A percentile compares a stretch with the other conserved stretches of the same genome.
Evolutionary conservation across 2,888 invertebrate species (phyloP).

Genomic region (Athalia circularis): DNA sequence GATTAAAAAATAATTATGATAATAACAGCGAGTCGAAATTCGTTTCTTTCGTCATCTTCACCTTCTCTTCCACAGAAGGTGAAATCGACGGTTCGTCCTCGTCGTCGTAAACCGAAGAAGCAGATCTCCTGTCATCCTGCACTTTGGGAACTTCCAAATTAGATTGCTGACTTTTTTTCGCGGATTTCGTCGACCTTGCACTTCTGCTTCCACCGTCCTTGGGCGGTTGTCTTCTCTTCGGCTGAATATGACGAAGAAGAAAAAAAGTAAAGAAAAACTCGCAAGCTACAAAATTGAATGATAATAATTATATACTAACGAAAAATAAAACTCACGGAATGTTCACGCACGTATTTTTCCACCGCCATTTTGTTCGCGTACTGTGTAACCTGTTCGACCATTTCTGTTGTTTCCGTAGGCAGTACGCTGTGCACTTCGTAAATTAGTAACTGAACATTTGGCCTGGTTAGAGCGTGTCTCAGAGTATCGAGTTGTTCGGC

Average conservation of each 20-base stretch:
- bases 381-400: constrained; percentile 81
- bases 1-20: no score
- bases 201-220: constrained; percentile 48
- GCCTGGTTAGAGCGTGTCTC: constrained; percentile 84
- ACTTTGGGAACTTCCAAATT: constrained; percentile 43
- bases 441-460: constrained; percentile 87
- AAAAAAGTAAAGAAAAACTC: neutral
- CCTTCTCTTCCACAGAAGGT: constrained; percentile 52
- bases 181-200: constrained; percentile 50
- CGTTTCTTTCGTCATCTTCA: neutral
- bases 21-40: no score
- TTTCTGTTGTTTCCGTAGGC: constrained; percentile 84
- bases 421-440: constrained; percentile 89
- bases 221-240: constrained; percentile 50
- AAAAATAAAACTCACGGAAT: constrained; percentile 56
- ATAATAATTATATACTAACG: no score
- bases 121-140: constrained; percentile 48
- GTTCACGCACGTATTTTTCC: constrained; percentile 79
- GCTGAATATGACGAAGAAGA: constrained; percentile 45
- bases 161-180: constrained; percentile 50
- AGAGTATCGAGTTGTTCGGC: constrained; percentile 86
- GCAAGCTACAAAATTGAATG: neutral
- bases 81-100: constrained; percentile 52
- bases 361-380: constrained; percentile 84
- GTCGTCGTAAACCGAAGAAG: constrained; percentile 49